A percentile compares a stretch with the other conserved stretches of the same genome.
These are phyloP conservation scores for Caenorhabditis panamensis DNA, from an alignment of 2,888 invertebrate species.

Conservation along the genomic window DNA sequence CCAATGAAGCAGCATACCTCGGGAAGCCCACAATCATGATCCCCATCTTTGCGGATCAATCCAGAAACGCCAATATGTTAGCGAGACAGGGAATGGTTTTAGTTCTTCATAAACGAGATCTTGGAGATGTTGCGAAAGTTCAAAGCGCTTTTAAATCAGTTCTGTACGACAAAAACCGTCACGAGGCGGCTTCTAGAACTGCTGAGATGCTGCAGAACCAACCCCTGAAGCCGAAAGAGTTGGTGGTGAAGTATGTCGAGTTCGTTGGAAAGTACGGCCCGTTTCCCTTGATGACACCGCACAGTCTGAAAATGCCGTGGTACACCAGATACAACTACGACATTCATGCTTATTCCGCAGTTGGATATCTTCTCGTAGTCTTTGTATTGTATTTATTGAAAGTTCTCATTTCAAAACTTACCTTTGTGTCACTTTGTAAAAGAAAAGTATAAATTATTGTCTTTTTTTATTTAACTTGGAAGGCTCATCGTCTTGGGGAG, in stretches of 20 bases:
- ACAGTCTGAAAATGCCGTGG: constrained; percentile 34
- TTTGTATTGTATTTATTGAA: background rate
- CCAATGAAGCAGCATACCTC: constrained; percentile 37
- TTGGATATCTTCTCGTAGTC: background rate
- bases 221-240: constrained; percentile 37
- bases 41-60: constrained; percentile 63
- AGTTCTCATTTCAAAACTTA: background rate
- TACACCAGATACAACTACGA: constrained; percentile 30
- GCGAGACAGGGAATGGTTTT: constrained; percentile 43
- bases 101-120: constrained; percentile 47
- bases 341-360: constrained; percentile 2
- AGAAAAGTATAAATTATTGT: no score
- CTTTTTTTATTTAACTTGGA: no score
- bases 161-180: constrained; percentile 23
- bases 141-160: constrained; percentile 25
- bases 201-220: constrained; percentile 34
- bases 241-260: constrained; percentile 40
- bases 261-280: constrained; percentile 52
- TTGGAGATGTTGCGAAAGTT: constrained; percentile 30
- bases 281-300: constrained; percentile 43
- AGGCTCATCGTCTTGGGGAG: no score
- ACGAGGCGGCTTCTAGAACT: constrained; percentile 21
- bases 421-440: no score
- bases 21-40: constrained; percentile 49
- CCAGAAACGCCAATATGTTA: constrained; percentile 59